Evolutionary conservation across 92 coral and sea anemone species (phyloP), one percentile per base, ranked within the genome.

Genomic region (Nematostella vectensis): DNA sequence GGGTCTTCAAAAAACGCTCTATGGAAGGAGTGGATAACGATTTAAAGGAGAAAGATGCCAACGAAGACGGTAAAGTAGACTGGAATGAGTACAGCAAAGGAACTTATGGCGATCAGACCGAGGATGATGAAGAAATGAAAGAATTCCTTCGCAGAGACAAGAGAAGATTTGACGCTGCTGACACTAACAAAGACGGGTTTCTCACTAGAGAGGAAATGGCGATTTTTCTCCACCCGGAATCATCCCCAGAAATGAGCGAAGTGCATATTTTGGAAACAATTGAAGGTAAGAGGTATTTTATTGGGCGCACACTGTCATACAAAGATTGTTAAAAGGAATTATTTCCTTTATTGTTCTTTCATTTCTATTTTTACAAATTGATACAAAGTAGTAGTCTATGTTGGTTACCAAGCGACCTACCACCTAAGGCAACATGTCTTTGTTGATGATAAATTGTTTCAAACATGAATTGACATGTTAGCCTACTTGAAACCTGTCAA

Each of bases 241-340:
- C 93, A 16, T 81, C 95, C 22, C 65, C 88, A 25, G 96, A 81
- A 47, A 86, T 93, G 99, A 76, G 83, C 51, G 99, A 88, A 24
- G 50, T 93, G 47, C 87, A 93, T 43, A 79, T 88, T 33, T 26
- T 72, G 29, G 99, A 93, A 37, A 93, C 99, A 21, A 63, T 87
- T 27, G 99, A 93, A 79, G 99, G 99, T 93, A 49, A 45, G 72
- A n/a, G 0, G 2, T 3, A 45, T 11, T n/a, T 29, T 25, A 39
- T 20, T n/a, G 12, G 11, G 9, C 30, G 3, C 36, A n/a, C n/a
- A n/a, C n/a, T n/a, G n/a, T n/a, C 10, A 9, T 29, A 18, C 0
- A 13, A 13, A 26, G 21, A 38, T 17, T n/a, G 26, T 22, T 0
- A 12, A 23, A 26, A 39, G 17, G 33, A 10, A 23, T 2, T 23